Conservation (phyloP, 2,888 invertebrate genomes). For the Gibbula magus region DNA sequence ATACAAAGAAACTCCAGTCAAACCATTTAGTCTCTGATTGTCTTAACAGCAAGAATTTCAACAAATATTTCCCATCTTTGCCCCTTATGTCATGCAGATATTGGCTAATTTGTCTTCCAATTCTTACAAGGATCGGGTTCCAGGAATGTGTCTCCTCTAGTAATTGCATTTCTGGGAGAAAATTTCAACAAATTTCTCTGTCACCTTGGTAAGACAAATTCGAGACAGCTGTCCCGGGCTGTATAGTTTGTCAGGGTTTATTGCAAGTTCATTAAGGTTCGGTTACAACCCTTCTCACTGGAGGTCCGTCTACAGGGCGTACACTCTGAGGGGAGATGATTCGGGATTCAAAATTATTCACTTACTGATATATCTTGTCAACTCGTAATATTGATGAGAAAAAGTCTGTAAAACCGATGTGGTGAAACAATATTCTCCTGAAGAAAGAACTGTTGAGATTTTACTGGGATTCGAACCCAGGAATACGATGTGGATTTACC, state of each 20-base stretch:
- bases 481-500: too few species aligned
- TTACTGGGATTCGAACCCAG: too few species aligned
- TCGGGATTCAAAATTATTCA: too few species aligned
- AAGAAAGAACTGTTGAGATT: too few species aligned
- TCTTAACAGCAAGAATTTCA: neutral
- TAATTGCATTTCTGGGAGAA: constrained; percentile 17
- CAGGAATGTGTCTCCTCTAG: constrained; percentile 6
- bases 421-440: too few species aligned
- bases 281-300: constrained; percentile 2
- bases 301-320: neutral
- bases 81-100: constrained; percentile 4
- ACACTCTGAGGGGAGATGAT: too few species aligned
- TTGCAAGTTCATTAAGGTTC: constrained; percentile 18
- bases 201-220: constrained; percentile 18
- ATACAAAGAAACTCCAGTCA: neutral
- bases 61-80: constrained; percentile 13
- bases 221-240: neutral
- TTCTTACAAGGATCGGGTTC: neutral
- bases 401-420: too few species aligned
- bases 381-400: too few species aligned
- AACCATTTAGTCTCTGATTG: neutral
- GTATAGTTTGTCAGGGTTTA: neutral
- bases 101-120: constrained; percentile 14
- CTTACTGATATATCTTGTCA: too few species aligned
- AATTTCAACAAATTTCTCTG: constrained; percentile 23